Evolutionary conservation across 2,888 invertebrate species (phyloP), one percentile per base, ranked within the genome.

Genomic region (Acronicta leporina): DNA sequence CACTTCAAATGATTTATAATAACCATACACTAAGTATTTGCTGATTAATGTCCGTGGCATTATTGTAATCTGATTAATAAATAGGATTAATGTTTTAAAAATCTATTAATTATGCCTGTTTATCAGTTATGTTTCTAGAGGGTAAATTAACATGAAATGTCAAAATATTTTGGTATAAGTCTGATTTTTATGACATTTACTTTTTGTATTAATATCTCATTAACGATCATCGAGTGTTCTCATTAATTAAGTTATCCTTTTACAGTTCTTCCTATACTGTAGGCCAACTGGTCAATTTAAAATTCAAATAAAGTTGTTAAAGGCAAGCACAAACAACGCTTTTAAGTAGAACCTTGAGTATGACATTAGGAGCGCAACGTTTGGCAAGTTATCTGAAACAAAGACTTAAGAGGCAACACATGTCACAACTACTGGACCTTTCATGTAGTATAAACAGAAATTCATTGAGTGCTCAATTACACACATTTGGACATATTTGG

Each of bases 1-100:
- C 83, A 87, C 79, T 85, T 70, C 64, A 69, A 80, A 86, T 91
- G 92, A 93, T 93, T 92, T 92, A 93, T 91, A 77, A 66, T 63
- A 60, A 65, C 60, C 52, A 46, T 63, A 63, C 53, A 56, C 64
- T 71, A 67, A 73, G 63, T 70, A 84, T 87, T 84, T 71, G 75
- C 80, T 88, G 87, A 91, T 89, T 86, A 85, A 88, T 87, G 79
- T 72, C 62, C 53, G 58, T 67, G 63, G 75, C 78, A 84, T 85
- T 79, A 83, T 85, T 84, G 81, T 87, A 82, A 87, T 85, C 81
- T 77, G 82, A 87, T 89, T 84, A 81, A 77, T 73, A 69, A 79
- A 66, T 52, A 41, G 54, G 63, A 75, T 87, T 85, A 79, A 84
- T 82, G 79, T 70, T 75, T 71, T 73, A 50, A 59, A 74, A 63